A percentile compares a stretch with the other conserved stretches of the same genome.
Conservation (phyloP, 1,140 invertebrate genomes). For the Cherax quadricarinatus region DNA sequence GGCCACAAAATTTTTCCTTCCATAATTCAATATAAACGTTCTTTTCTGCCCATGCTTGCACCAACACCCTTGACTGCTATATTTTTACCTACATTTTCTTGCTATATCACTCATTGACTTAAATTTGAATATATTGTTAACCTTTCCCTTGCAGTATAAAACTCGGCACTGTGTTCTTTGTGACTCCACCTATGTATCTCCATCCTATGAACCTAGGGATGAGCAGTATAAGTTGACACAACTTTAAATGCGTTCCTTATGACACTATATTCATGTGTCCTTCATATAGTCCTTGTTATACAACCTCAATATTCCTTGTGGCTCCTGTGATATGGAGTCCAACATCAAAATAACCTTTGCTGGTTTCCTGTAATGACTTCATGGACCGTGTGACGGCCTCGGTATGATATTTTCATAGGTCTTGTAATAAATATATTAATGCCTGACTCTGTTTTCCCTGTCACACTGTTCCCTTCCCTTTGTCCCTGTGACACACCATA, state of each 20-base stretch:
- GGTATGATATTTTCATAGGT: background rate
- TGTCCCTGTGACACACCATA: slow-evolving; percentile 41
- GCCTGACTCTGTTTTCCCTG: background rate
- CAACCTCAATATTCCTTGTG: background rate
- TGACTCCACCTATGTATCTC: background rate
- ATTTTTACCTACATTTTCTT: background rate
- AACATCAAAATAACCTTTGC: background rate
- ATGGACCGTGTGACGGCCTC: slow-evolving; percentile 7
- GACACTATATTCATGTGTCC: slow-evolving; percentile 1
- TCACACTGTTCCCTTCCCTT: slow-evolving; percentile 28
- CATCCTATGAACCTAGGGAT: slow-evolving; percentile 4
- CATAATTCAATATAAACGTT: background rate
- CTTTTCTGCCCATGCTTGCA: background rate
- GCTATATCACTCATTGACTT: background rate
- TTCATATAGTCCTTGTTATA: background rate
- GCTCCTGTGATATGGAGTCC: background rate
- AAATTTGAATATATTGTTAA: background rate
- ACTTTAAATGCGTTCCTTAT: background rate
- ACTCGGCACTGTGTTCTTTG: background rate
- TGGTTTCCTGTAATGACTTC: background rate
- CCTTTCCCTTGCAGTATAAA: background rate
- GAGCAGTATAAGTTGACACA: background rate
- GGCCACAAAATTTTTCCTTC: background rate
- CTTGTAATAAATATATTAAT: background rate
- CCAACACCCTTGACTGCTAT: background rate